Evolutionary conservation across 1,140 invertebrate genomes (phyloP).

Genomic region (Caerostris darwini): DNA sequence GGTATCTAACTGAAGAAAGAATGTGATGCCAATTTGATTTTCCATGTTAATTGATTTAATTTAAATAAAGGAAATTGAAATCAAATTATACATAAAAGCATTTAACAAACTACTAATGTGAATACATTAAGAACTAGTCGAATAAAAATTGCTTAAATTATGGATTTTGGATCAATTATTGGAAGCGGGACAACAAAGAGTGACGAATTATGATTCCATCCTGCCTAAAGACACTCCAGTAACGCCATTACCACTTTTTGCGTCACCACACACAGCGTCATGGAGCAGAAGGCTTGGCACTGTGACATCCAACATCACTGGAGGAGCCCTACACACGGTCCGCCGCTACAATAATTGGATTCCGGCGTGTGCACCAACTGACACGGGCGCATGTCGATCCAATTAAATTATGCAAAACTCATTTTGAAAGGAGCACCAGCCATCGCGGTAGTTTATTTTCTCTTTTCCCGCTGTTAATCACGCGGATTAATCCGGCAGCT

Average conservation of each 20-base stretch:
- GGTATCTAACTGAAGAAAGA: too few relatives aligned
- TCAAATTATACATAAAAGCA: too few relatives aligned
- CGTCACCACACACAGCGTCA: not conserved
- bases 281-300: not conserved
- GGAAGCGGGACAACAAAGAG: not conserved
- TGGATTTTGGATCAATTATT: not conserved
- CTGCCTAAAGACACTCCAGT: not conserved
- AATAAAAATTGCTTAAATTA: too few relatives aligned
- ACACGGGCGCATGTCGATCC: slow-evolving; percentile 57
- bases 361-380: slow-evolving; percentile 13
- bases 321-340: too few relatives aligned
- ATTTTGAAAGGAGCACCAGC: slow-evolving; percentile 40
- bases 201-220: not conserved
- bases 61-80: too few relatives aligned
- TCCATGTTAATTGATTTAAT: too few relatives aligned
- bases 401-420: slow-evolving; percentile 75
- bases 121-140: too few relatives aligned
- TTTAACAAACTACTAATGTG: too few relatives aligned
- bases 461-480: slow-evolving; percentile 60
- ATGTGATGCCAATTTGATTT: too few relatives aligned
- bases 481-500: slow-evolving; percentile 66
- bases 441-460: slow-evolving; percentile 22
- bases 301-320: not conserved
- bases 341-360: slow-evolving; percentile 56
- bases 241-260: slow-evolving; percentile 4